phyloP scores from a whole-genome alignment of 2,113 vertebrate genomes.

The Gymnobelideus leadbeateri region DNA sequence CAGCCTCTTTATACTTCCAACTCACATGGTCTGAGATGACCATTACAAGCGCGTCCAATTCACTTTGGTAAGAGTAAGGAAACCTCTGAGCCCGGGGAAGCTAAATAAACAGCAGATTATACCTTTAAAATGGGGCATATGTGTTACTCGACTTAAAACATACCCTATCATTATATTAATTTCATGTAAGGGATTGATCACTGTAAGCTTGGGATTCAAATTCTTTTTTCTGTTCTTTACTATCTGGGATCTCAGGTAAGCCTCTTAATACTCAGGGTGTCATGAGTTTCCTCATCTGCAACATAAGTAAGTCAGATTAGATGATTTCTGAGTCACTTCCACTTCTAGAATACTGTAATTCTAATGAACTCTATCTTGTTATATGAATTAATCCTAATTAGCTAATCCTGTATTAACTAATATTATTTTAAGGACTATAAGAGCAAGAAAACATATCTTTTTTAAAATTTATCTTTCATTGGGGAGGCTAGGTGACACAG shows the following conservation, averaged over 20 bases:
- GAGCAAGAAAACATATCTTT: neutral
- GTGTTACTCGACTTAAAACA: neutral
- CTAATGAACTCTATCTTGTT: neutral
- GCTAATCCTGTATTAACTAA: neutral
- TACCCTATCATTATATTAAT: neutral
- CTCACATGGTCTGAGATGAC: conserved; percentile 92
- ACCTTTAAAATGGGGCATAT: conserved; percentile 28
- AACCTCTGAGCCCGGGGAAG: conserved; percentile 92
- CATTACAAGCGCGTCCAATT: conserved; percentile 93
- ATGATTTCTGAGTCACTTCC: neutral
- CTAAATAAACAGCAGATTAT: conserved; percentile 81
- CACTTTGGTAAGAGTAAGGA: conserved; percentile 92
- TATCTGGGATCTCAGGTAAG: neutral
- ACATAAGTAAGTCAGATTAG: neutral
- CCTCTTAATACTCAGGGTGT: neutral
- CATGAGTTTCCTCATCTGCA: neutral
- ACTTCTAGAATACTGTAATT: neutral
- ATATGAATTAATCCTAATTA: neutral
- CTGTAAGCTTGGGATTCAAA: neutral
- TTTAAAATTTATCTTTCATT: no score
- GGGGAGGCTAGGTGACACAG: no score
- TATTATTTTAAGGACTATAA: neutral
- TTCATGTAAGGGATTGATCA: neutral
- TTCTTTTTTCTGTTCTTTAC: neutral
- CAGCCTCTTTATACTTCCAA: conserved; percentile 93